A percentile compares a stretch with the other conserved stretches of the same genome.
Conservation (phyloP, 2,113 vertebrate genomes). For the Muscicapa adusta region DNA sequence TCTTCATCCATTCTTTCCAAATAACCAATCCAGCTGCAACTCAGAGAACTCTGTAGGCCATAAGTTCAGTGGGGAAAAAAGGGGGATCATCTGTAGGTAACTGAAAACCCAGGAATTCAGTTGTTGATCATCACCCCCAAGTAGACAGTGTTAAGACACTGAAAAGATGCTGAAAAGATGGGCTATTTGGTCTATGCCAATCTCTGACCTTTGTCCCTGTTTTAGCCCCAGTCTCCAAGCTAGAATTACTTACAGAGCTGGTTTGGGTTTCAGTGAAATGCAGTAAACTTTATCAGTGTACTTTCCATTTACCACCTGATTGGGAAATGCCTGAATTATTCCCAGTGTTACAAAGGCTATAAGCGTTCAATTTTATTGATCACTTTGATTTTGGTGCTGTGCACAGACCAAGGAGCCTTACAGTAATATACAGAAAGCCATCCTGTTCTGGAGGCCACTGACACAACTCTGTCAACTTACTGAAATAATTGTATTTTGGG, state of each 20-base stretch:
- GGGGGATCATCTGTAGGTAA: neutral
- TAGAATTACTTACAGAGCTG: neutral
- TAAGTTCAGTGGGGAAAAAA: neutral
- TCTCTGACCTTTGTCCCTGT: neutral
- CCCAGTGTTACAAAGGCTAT: neutral
- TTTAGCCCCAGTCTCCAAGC: neutral
- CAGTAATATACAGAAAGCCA: neutral
- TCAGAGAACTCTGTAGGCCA: rapidly evolving
- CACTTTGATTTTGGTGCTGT: neutral
- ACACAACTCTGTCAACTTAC: neutral
- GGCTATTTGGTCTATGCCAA: neutral
- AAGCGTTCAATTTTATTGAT: neutral
- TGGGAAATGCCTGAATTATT: neutral
- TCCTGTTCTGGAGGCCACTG: neutral
- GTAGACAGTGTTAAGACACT: neutral
- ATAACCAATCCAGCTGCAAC: neutral
- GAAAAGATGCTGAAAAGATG: neutral
- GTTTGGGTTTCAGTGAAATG: neutral
- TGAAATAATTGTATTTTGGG: neutral
- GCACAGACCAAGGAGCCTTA: neutral
- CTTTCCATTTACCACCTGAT: neutral
- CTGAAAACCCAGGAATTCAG: neutral
- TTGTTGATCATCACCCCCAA: neutral
- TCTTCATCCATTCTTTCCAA: neutral
- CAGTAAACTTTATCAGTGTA: neutral